These are phyloP conservation scores for Coregonus suidteri DNA, from an alignment of 2,797 vertebrate species.

Conservation along the genomic window DNA sequence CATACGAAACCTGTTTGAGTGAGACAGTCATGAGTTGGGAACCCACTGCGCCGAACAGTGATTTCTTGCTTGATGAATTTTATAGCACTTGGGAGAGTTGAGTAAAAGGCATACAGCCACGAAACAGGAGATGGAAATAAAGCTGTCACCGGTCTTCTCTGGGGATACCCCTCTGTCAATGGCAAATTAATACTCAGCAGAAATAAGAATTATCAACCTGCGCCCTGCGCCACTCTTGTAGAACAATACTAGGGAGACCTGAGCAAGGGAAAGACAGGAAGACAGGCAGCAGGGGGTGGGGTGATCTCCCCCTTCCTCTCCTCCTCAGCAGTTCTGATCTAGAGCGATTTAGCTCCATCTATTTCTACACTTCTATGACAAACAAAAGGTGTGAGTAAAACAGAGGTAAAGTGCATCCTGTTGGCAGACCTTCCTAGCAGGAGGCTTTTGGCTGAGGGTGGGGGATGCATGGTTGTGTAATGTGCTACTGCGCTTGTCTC, in stretches of 20 bases:
- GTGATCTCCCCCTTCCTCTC: not conserved
- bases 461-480: not conserved
- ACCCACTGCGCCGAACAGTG: constrained; percentile 29
- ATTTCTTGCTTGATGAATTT: constrained; percentile 58
- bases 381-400: not conserved
- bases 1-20: constrained; percentile 34
- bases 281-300: not conserved
- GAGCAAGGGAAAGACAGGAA: constrained; percentile 15
- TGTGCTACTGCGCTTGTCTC: not conserved
- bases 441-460: not conserved
- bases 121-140: constrained; percentile 47
- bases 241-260: constrained; percentile 48
- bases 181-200: constrained; percentile 58
- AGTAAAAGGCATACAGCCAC: constrained; percentile 38
- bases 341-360: not conserved
- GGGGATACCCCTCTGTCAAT: constrained; percentile 35
- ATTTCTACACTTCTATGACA: not conserved
- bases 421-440: not conserved
- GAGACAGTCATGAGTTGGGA: constrained; percentile 34
- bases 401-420: not conserved
- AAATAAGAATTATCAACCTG: constrained; percentile 43
- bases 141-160: constrained; percentile 49
- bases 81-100: constrained; percentile 51
- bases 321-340: not conserved
- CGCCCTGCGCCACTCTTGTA: constrained; percentile 36